Base-by-base conservation (phyloP, 2,888 invertebrate species). In the Drosophila parthenogenetica region DNA sequence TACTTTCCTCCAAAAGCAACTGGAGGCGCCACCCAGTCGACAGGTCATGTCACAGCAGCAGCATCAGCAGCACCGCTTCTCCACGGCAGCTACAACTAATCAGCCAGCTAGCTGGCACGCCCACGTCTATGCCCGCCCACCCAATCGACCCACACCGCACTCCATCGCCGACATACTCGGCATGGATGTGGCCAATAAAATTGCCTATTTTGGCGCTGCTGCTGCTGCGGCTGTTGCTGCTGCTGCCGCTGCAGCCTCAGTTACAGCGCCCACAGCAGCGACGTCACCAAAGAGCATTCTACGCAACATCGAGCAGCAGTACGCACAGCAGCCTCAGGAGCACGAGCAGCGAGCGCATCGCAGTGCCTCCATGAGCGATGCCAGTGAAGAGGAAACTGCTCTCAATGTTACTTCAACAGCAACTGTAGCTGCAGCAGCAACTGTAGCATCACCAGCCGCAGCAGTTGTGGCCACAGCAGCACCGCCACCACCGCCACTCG, bases 121-220 rank as follows among this genome's bases (percentile, higher is more conserved):
- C 37, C 98, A 98, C 91, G 96, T 97, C 19, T 98, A 98, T 91
- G 96, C 95, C 2, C 95, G 95, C 82, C 95, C 97, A 11, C 96
- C 96, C 10, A 95, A 95, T 81, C 94, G 94, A 60, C 97, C 97
- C 1, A 98, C 98, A 1, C 96, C 97, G 4, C 97, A 97, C 92
- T 94, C 95, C 42, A 98, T 98, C 89, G 95, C 96, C 76, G 96
- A 98, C 90, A 98, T 98, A 78, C 93, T 98, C 82, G 97, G 97
- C 69, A 82, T 87, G 66, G 75, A 68, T 35, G 54, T 70, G 49
- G 61, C 66, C 48, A 79, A 85, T 3, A 85, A 79, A 65, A 45
- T 63, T 2, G 42, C 54, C 0, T 58, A 54, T 3, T 80, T 79
- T 39, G 62, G 59, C 8, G 69, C 55, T 14, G 62, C 67, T 5